A percentile compares a stretch with the other conserved stretches of the same genome.
Conservation (phyloP, 2,888 invertebrate species). For the Ellobium chinense region DNA sequence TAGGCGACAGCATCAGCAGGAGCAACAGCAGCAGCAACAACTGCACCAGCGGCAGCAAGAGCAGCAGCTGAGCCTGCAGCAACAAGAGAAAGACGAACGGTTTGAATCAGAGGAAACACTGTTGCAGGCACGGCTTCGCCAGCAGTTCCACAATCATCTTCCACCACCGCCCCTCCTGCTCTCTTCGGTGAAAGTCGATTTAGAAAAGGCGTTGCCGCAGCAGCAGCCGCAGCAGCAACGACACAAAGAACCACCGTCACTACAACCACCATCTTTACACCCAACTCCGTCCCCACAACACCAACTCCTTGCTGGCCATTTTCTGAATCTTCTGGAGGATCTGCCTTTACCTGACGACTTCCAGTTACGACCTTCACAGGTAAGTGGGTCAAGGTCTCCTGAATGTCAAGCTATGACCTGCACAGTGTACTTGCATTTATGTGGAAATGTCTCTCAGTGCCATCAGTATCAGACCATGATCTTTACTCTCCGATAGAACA, state of each 20-base stretch:
- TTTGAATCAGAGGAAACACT: no score
- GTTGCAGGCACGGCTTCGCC: background rate
- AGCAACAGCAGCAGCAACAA: background rate
- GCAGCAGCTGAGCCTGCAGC: no score
- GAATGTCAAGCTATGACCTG: no score
- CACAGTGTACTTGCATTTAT: no score
- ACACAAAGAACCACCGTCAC: background rate
- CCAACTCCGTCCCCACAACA: background rate
- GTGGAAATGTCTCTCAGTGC: no score
- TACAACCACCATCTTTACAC: background rate
- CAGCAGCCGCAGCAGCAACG: background rate
- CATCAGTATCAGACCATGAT: no score
- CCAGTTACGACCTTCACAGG: conserved; percentile 45
- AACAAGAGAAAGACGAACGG: no score
- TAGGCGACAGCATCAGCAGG: background rate
- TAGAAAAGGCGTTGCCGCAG: background rate
- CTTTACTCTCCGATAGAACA: no score
- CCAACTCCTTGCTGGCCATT: background rate
- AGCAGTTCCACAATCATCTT: background rate
- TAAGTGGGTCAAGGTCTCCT: no score
- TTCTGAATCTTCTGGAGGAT: conserved; percentile 50
- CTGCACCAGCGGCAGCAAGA: no score
- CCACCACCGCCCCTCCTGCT: background rate
- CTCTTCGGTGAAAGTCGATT: background rate
- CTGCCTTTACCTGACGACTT: conserved; percentile 55